Conservation (phyloP, 2,797 vertebrate genomes). For the Cynopterus sphinx region DNA sequence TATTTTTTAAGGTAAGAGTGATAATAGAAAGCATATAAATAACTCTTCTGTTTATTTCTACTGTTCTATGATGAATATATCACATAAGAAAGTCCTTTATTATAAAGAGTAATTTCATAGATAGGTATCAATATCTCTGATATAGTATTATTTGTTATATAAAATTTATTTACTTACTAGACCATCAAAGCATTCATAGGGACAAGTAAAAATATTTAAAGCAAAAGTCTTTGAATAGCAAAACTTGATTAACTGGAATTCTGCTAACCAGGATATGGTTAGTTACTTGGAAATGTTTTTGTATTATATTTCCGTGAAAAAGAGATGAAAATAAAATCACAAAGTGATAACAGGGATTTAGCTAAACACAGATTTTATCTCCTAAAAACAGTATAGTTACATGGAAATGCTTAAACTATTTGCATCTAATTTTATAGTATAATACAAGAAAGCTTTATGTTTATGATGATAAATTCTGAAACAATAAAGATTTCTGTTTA, state of each 20-base stretch:
- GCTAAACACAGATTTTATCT: not conserved
- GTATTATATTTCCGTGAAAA: not conserved
- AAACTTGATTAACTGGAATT: not conserved
- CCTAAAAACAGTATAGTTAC: not conserved
- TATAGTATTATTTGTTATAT: not conserved
- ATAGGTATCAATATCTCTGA: not conserved
- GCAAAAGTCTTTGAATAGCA: not conserved
- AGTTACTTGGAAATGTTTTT: not conserved
- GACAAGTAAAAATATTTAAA: not conserved
- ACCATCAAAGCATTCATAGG: not conserved
- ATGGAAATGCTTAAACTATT: not conserved
- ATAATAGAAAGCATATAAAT: not conserved
- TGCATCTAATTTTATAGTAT: not conserved
- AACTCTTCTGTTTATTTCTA: not conserved
- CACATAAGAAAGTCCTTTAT: not conserved
- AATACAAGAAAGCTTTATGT: not conserved
- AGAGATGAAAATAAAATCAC: not conserved
- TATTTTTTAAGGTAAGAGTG: not conserved
- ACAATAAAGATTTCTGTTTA: not conserved
- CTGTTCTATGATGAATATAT: not conserved
- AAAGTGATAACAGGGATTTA: not conserved
- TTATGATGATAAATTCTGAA: not conserved
- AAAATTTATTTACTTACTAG: not conserved
- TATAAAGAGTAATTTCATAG: not conserved
- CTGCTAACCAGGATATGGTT: not conserved